Conservation (phyloP, 1,140 invertebrate genomes). For the Drosophila orosa region DNA sequence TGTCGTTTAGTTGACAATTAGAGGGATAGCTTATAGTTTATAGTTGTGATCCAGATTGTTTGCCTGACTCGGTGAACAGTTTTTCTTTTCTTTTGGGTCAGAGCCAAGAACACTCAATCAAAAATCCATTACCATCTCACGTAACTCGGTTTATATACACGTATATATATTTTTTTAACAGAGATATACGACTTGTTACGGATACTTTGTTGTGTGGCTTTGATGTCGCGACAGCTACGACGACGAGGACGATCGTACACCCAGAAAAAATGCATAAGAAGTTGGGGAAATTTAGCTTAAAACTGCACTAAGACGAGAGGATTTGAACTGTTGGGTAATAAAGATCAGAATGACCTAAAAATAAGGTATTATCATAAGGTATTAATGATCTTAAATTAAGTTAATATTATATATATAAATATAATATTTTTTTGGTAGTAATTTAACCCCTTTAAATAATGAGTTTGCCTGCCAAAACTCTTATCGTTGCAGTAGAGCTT, state of each 20-base stretch:
- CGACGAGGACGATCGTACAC: constrained; percentile 7
- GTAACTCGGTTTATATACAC: constrained; percentile 7
- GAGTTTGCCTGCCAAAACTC: background rate
- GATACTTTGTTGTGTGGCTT: constrained; percentile 56
- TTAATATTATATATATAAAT: no score
- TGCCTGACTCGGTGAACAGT: constrained; percentile 11
- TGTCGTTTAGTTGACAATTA: constrained; percentile 58
- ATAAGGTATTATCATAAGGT: no score
- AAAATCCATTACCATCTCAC: constrained; percentile 20
- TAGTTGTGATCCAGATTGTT: constrained; percentile 9
- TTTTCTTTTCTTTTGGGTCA: constrained; percentile 35
- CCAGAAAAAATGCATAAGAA: background rate
- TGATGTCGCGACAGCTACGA: constrained; percentile 54
- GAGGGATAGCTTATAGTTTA: constrained; percentile 26
- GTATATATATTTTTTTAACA: constrained; percentile 15
- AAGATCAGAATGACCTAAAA: no score
- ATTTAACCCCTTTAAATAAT: no score
- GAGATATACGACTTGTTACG: constrained; percentile 7
- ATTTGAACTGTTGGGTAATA: background rate
- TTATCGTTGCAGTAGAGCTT: background rate
- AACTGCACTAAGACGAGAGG: fast-evolving
- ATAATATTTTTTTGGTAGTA: no score
- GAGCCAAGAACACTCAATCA: constrained; percentile 47
- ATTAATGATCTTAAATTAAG: background rate
- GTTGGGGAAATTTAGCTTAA: background rate